Evolutionary conservation across 2,888 invertebrate species (phyloP).

Genomic region (Atethmia centrago): DNA sequence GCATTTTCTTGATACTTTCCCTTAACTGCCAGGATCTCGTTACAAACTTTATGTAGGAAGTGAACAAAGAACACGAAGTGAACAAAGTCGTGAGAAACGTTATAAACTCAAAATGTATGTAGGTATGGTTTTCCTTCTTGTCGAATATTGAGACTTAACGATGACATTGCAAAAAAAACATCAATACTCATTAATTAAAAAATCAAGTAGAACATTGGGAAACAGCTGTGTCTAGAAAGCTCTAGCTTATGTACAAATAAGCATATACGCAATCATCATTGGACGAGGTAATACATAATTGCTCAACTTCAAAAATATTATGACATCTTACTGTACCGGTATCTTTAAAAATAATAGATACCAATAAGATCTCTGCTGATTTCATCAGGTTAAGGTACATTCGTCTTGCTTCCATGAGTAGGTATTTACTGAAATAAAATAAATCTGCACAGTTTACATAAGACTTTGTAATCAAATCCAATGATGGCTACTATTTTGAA

Average conservation of each 20-base stretch:
- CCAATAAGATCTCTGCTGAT: slow-evolving; percentile 52
- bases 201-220: not conserved
- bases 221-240: not conserved
- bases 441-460: slow-evolving; percentile 53
- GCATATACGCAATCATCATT: slow-evolving; percentile 20
- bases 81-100: slow-evolving; percentile 16
- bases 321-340: slow-evolving; percentile 24
- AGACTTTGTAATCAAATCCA: slow-evolving; percentile 46
- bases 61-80: slow-evolving; percentile 18
- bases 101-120: too few species aligned
- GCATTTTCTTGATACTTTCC: slow-evolving; percentile 15
- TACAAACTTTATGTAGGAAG: slow-evolving; percentile 34
- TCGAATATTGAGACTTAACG: not conserved
- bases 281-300: slow-evolving; percentile 32
- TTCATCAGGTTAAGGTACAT: slow-evolving; percentile 50
- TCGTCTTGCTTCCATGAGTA: slow-evolving; percentile 57
- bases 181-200: not conserved
- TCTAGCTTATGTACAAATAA: slow-evolving; percentile 3
- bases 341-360: slow-evolving; percentile 42
- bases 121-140: not conserved
- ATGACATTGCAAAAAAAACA: not conserved
- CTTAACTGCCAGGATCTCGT: slow-evolving; percentile 25
- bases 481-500: slow-evolving; percentile 42
- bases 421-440: slow-evolving; percentile 50
- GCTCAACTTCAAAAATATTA: slow-evolving; percentile 41